Base-by-base conservation (phyloP, 2,797 vertebrate species). In the Lerista edwardsae region DNA sequence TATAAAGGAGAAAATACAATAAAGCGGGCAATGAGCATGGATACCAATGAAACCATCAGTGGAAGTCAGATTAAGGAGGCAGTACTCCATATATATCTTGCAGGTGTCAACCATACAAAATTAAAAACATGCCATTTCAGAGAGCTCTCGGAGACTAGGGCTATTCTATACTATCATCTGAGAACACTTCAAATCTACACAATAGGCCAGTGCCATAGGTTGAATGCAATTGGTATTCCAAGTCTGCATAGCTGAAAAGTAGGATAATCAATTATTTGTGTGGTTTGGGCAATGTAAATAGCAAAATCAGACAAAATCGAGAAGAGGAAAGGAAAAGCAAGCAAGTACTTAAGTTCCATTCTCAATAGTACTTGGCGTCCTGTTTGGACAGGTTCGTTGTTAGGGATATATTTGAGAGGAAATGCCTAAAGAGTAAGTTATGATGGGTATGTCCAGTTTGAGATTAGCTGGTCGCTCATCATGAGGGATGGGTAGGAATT, bases 271-370 rank as follows among this genome's bases (percentile, higher is more conserved):
- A 75, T 34, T 75, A 23, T 19, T 55, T n/a, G 73, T 7, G 6
- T 57, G 44, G n/a, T 57, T 75, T 34, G 31, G 51, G n/a, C 21
- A 34, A 75, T 57, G 51, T 1, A 55, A 14, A 34, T 57, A 73
- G 6, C 12, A 67, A n/a, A 67, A 25, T 23, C 61, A 62, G 44
- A 47, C 25, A 73, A 6, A 47, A 47, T 17, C 29, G 69, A 73
- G n/a, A 75, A 12, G n/a, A 29, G 51, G 83, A 82, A 82, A 47
- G 68, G 29, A 12, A 74, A 82, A 55, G 79, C 65, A 1, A 75
- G 72, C 65, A 1, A 75, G 72, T 85, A 87, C 47, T 75, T 88
- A 68, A 47, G 67, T 3, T 0, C 62, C 25, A 72, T 75, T 65
- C 17, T 34, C 75, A 11, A 11, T 55, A 55, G 59, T 44, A n/a